Evolutionary conservation across 2,113 vertebrate genomes (phyloP).

Genomic region (Indicator maculatus): DNA sequence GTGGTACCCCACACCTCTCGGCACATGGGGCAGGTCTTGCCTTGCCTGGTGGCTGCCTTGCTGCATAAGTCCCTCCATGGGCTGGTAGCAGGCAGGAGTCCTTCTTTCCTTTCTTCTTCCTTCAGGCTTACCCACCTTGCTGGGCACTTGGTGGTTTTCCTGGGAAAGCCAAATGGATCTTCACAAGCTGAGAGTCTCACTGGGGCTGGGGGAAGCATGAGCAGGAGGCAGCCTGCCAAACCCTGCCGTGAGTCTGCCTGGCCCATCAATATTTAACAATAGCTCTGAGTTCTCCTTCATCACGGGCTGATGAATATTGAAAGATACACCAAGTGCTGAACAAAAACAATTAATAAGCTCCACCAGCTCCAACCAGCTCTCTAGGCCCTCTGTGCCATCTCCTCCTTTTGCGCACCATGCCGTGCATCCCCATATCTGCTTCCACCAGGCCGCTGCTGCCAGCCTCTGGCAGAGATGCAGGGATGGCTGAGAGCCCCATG

Average conservation of each 20-base stretch:
- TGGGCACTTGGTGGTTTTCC: background rate
- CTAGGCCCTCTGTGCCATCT: background rate
- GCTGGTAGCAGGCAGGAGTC: background rate
- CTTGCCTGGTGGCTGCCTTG: background rate
- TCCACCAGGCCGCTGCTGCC: background rate
- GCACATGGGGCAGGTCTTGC: background rate
- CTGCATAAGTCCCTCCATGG: fast-evolving
- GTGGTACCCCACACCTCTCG: background rate
- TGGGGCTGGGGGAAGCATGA: background rate
- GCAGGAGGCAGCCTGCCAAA: slow-evolving; percentile 54
- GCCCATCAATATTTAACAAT: slow-evolving; percentile 69
- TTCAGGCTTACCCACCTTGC: background rate
- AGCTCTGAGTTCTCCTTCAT: slow-evolving; percentile 64
- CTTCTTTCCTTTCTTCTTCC: background rate
- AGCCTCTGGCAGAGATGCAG: background rate
- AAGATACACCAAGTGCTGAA: slow-evolving; percentile 61
- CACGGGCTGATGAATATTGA: slow-evolving; percentile 63
- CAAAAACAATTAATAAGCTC: slow-evolving; percentile 67
- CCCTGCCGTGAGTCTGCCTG: slow-evolving; percentile 14
- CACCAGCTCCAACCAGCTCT: background rate
- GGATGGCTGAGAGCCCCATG: background rate
- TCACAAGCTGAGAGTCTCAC: background rate
- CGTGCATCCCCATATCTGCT: background rate
- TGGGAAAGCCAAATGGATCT: background rate
- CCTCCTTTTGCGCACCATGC: fast-evolving